Evolutionary conservation across 2,888 invertebrate genomes (phyloP).

Genomic region (Miltochrista miniata): DNA sequence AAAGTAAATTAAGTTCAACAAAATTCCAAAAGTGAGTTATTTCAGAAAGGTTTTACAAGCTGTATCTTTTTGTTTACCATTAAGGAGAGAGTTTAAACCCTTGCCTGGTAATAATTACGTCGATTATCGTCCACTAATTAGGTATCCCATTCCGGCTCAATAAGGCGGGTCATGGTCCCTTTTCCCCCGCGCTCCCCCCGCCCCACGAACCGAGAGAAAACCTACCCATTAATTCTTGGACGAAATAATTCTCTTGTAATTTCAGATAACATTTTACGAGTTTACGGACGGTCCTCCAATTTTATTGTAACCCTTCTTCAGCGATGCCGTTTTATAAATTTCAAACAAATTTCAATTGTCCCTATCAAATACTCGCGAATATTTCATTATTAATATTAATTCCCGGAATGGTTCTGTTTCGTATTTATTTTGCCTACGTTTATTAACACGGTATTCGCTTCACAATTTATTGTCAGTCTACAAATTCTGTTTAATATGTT

Average conservation of each 20-base stretch:
- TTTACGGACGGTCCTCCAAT: conserved; percentile 30
- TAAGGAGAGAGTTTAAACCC: conserved; percentile 18
- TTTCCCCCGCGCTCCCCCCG: conserved; percentile 16
- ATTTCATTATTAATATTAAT: conserved; percentile 19
- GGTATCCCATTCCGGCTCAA: conserved; percentile 27
- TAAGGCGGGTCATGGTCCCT: conserved; percentile 17
- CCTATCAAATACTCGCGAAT: conserved; percentile 16
- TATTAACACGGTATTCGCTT: not conserved
- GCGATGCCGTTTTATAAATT: conserved; percentile 24
- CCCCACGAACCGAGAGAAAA: conserved; percentile 12
- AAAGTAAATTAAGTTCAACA: not conserved
- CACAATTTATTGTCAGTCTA: not conserved
- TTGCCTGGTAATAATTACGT: conserved; percentile 26
- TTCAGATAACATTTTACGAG: conserved; percentile 43
- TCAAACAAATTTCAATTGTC: conserved; percentile 17
- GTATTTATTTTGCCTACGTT: conserved; percentile 3
- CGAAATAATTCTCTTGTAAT: conserved; percentile 38
- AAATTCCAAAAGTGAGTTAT: conserved; percentile 6
- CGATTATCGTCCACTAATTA: conserved; percentile 41
- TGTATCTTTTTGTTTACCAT: conserved; percentile 12
- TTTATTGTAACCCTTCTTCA: conserved; percentile 20
- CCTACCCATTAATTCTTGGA: conserved; percentile 40
- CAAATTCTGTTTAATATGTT: not conserved
- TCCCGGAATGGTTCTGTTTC: conserved; percentile 6
- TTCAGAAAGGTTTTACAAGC: conserved; percentile 15